phyloP scores from a whole-genome alignment of 2,113 vertebrate species.

The Cavia aperea region DNA sequence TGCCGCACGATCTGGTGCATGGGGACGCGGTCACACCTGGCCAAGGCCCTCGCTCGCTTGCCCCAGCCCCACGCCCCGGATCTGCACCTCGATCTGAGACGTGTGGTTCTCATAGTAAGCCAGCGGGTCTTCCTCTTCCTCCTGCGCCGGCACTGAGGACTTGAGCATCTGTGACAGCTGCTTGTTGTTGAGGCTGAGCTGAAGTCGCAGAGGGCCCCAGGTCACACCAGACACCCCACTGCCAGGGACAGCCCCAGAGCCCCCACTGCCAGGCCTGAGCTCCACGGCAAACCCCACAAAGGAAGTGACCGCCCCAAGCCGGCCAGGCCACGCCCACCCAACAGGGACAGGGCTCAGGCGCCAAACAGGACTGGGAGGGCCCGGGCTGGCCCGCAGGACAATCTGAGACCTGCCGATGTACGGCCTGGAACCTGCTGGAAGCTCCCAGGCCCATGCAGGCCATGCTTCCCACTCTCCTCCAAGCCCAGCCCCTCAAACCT shows the following conservation, averaged over 20 bases:
- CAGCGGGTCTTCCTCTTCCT: constrained; percentile 90
- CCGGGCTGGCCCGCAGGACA: background rate
- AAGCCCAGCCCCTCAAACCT: background rate
- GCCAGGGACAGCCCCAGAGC: background rate
- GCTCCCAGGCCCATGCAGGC: background rate
- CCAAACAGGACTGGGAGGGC: background rate
- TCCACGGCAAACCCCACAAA: background rate
- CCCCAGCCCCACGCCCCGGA: rapidly evolving
- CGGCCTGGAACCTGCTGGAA: background rate
- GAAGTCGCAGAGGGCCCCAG: background rate
- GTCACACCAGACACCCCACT: background rate
- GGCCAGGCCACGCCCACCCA: background rate
- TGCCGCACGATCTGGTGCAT: constrained; percentile 88
- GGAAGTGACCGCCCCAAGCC: background rate
- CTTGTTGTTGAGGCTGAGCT: constrained; percentile 95
- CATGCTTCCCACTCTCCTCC: background rate
- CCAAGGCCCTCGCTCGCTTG: rapidly evolving
- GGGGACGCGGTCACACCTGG: background rate
- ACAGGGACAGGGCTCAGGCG: background rate
- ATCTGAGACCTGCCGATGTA: background rate
- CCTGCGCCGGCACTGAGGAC: constrained; percentile 79
- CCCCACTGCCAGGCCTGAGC: background rate
- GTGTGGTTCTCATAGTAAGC: constrained; percentile 90
- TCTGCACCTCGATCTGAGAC: constrained; percentile 88
- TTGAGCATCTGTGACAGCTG: constrained; percentile 94